These are phyloP conservation scores for Ips typographus DNA, from an alignment of 1,140 invertebrate genomes.

Conservation along the genomic window DNA sequence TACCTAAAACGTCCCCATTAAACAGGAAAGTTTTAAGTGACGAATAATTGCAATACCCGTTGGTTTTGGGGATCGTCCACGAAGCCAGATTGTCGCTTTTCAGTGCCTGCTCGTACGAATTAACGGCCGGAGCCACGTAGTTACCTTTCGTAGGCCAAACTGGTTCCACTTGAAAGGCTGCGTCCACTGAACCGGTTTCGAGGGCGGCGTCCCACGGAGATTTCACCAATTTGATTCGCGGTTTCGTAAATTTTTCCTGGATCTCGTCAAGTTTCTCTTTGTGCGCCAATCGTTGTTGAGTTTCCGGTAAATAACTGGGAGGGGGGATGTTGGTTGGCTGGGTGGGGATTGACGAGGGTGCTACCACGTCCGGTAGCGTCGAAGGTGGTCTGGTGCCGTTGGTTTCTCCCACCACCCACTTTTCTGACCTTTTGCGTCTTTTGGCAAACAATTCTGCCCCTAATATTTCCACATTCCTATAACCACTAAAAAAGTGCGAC, in stretches of 20 bases:
- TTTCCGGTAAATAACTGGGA: slow-evolving; percentile 53
- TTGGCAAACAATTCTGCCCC: slow-evolving; percentile 87
- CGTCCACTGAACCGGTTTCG: slow-evolving; percentile 68
- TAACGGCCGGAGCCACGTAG: slow-evolving; percentile 47
- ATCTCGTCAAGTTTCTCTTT: slow-evolving; percentile 59
- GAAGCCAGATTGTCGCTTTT: slow-evolving; percentile 45
- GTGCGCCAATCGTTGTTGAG: slow-evolving; percentile 54
- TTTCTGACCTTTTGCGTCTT: slow-evolving; percentile 79
- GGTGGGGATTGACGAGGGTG: slow-evolving; percentile 48
- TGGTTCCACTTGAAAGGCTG: slow-evolving; percentile 62
- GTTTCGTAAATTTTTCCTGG: slow-evolving; percentile 62
- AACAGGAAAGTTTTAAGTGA: neutral
- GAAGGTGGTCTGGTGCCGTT: slow-evolving; percentile 50
- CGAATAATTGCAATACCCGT: slow-evolving; percentile 24
- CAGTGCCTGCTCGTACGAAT: slow-evolving; percentile 50
- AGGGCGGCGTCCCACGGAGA: slow-evolving; percentile 75
- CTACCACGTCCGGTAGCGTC: slow-evolving; percentile 45
- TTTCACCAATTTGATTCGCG: slow-evolving; percentile 63
- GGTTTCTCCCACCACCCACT: slow-evolving; percentile 82
- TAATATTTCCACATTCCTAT: slow-evolving; percentile 44
- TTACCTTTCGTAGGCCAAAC: slow-evolving; percentile 45
- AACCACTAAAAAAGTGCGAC: slow-evolving; percentile 3
- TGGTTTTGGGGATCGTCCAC: slow-evolving; percentile 42
- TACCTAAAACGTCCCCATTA: slow-evolving; percentile 5
- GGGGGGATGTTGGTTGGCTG: slow-evolving; percentile 50